Conservation (phyloP, 2,797 vertebrate species). For the Pseudotriccus pelzelni region DNA sequence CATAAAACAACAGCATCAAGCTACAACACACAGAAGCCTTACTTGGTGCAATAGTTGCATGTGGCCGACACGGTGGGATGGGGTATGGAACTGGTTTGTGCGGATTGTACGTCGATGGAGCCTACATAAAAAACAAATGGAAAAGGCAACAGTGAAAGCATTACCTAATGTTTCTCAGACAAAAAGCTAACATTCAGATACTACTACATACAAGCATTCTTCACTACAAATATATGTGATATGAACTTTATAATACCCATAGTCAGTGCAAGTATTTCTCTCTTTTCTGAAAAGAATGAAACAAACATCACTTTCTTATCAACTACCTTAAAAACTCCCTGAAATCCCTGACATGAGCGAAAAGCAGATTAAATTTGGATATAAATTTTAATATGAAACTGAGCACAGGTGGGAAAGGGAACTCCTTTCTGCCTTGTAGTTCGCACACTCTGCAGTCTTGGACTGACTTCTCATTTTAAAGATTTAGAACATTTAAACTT, state of each 20-base stretch:
- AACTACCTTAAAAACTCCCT: background rate
- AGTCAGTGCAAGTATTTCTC: background rate
- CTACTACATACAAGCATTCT: background rate
- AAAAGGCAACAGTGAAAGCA: conserved; percentile 24
- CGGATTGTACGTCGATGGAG: conserved; percentile 94
- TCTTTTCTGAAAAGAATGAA: background rate
- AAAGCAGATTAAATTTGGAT: background rate
- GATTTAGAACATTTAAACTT: background rate
- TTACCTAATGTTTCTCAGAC: background rate
- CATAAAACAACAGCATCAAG: background rate
- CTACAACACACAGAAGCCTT: conserved; percentile 70
- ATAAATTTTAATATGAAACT: background rate
- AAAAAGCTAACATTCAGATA: conserved; percentile 2
- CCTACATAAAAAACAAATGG: conserved; percentile 74
- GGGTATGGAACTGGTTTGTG: conserved; percentile 97
- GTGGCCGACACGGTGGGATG: conserved; percentile 95
- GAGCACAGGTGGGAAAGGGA: background rate
- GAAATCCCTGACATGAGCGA: background rate
- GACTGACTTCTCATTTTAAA: background rate
- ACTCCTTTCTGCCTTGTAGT: background rate
- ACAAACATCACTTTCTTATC: background rate
- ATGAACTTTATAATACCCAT: background rate
- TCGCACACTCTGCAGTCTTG: background rate
- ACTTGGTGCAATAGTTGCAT: conserved; percentile 98
- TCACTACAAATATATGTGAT: background rate